These are phyloP conservation scores for Boloria euphrosyne DNA, from an alignment of 2,888 invertebrate genomes.

Conservation along the genomic window DNA sequence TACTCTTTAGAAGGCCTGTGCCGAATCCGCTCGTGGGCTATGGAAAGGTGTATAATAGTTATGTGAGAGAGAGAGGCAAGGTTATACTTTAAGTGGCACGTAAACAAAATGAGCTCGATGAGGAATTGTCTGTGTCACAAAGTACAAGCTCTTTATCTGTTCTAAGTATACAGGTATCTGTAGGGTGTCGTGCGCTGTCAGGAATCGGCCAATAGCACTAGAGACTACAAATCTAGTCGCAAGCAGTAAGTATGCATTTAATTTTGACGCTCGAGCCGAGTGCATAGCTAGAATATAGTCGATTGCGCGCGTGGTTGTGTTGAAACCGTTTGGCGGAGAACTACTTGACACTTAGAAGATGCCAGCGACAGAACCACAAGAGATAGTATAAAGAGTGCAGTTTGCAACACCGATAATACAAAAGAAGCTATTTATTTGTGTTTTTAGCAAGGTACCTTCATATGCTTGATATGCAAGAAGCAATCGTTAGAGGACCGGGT, in stretches of 20 bases:
- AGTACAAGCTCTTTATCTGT: conserved; percentile 81
- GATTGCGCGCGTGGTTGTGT: conserved; percentile 76
- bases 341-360: conserved; percentile 75
- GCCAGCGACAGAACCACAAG: conserved; percentile 80
- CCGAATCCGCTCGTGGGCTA: conserved; percentile 83
- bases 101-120: conserved; percentile 67
- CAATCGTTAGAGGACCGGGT: too few relatives aligned
- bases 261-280: conserved; percentile 79
- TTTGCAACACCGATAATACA: conserved; percentile 80
- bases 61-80: conserved; percentile 78
- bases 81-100: conserved; percentile 73
- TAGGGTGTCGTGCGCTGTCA: conserved; percentile 79
- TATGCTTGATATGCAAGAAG: too few relatives aligned
- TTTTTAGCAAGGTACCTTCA: too few relatives aligned
- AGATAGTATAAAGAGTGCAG: conserved; percentile 82
- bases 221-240: conserved; percentile 80
- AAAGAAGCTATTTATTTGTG: conserved; percentile 57
- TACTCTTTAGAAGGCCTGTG: conserved; percentile 83
- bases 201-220: conserved; percentile 81
- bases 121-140: conserved; percentile 79
- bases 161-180: conserved; percentile 68
- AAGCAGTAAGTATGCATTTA: conserved; percentile 78
- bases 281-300: conserved; percentile 70
- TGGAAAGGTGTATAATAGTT: conserved; percentile 82
- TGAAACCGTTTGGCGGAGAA: conserved; percentile 69